Evolutionary conservation across 2,797 vertebrate genomes (phyloP).

Genomic region (Cryptoblepharus egeriae): DNA sequence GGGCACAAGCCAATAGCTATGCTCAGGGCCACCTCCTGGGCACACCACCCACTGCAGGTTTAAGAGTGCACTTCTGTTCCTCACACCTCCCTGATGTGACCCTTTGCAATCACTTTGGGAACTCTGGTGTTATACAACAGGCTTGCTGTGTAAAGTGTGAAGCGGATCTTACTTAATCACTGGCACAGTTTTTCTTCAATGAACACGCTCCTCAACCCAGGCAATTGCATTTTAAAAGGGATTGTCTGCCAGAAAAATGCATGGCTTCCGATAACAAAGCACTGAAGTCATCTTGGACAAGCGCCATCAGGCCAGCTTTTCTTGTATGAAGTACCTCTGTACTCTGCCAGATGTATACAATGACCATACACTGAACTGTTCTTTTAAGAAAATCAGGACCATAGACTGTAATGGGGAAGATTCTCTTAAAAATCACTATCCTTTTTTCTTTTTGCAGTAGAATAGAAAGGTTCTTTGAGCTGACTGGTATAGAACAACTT

Average conservation of each 20-base stretch:
- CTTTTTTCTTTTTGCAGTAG: neutral
- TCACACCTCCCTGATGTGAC: neutral
- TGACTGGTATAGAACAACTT: too few relatives aligned
- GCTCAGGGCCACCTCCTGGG: neutral
- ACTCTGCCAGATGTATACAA: constrained; percentile 4
- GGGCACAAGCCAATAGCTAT: neutral
- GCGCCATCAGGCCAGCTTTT: constrained; percentile 69
- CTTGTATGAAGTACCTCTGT: constrained; percentile 61
- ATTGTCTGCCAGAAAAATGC: constrained; percentile 66
- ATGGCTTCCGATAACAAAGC: constrained; percentile 72
- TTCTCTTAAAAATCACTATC: neutral
- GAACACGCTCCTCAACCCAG: constrained; percentile 56
- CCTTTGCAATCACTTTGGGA: neutral
- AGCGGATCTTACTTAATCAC: constrained; percentile 29
- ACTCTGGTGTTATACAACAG: neutral
- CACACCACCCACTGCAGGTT: neutral
- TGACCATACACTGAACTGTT: constrained; percentile 28
- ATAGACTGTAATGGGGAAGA: too few relatives aligned
- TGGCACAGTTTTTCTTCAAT: constrained; percentile 66
- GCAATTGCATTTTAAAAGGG: constrained; percentile 61
- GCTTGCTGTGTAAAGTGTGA: neutral
- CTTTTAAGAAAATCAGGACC: constrained; percentile 18
- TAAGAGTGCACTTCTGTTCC: neutral
- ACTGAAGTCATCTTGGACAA: constrained; percentile 71
- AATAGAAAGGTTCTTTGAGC: neutral